Evolutionary conservation across 2,888 invertebrate genomes (phyloP), one percentile per base, ranked within the genome.

Genomic region (Tachina lurida): DNA sequence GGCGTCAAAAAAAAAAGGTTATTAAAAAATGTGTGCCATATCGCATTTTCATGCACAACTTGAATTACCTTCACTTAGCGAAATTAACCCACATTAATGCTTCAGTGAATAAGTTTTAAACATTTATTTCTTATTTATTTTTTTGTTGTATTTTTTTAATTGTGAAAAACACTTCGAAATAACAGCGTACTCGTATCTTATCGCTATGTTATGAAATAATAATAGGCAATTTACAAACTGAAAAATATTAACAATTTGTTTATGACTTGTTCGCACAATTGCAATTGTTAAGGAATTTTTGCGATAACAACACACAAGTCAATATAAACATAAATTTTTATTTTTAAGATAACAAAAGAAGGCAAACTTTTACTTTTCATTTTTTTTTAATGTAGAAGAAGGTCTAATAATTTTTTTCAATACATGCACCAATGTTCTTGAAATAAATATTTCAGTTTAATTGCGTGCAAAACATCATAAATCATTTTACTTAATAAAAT

Each of bases 301-400:
- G 31, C 31, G 31, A 31, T 31, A 31, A 31, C 31, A 19, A 19
- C 10, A 19, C 10, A 10, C 10, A 19, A 10, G 19, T 56, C 31
- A 31, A 56, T 19, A 19, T 8, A 52, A n/a, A n/a, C 49, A 49
- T 15, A 49, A 49, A 7, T 49, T 49, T 49, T 49, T 15, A 15
- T n/a, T 49, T n/a, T 15, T 67, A 60, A 45, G 56, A 45, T 71
- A 56, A 71, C 31, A 71, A 71, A 58, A 71, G 8, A 58, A 71
- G 41, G 62, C n/a, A 52, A 74, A 74, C 62, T 49, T 62, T 74
- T 74, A 74, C 62, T 74, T 74, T 74, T 71, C 10, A 12, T 31
- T 17, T 49, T 3, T 54, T 54, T 54, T 54, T n/a, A n/a, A 31
- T 31, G 5, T 31, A 31, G 31, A 19, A 54, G 10, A 54, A 54